These are phyloP conservation scores for Indri indri DNA, from an alignment of 2,113 vertebrate species.

Conservation along the genomic window DNA sequence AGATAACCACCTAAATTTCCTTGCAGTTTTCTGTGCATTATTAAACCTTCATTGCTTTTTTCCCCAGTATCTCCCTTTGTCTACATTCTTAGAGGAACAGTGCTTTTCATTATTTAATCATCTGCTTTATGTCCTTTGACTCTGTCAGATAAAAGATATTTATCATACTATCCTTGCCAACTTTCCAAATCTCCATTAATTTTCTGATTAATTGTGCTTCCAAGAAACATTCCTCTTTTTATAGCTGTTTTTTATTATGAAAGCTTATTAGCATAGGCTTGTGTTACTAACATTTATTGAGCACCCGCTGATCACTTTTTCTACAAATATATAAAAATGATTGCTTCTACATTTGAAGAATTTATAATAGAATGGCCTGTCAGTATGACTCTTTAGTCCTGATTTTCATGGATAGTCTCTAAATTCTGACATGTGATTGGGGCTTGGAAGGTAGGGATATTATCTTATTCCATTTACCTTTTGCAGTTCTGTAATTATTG, in stretches of 20 bases:
- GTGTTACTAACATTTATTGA: not conserved
- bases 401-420: not conserved
- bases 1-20: not conserved
- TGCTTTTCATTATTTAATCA: not conserved
- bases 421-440: not conserved
- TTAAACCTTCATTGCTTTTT: not conserved
- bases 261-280: not conserved
- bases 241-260: not conserved
- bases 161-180: not conserved
- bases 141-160: not conserved
- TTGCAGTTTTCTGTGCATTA: not conserved
- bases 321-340: not conserved
- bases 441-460: not conserved
- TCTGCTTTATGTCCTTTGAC: not conserved
- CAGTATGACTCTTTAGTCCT: not conserved
- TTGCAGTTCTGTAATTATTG: not conserved
- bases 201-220: slow-evolving; percentile 23
- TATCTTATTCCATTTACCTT: not conserved
- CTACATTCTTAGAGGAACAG: not conserved
- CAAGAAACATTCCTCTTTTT: not conserved
- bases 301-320: not conserved
- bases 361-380: not conserved
- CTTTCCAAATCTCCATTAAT: slow-evolving; percentile 19
- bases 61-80: not conserved
- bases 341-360: not conserved